Base-by-base conservation (phyloP, 2,113 vertebrate species). In the Connochaetes taurinus region DNA sequence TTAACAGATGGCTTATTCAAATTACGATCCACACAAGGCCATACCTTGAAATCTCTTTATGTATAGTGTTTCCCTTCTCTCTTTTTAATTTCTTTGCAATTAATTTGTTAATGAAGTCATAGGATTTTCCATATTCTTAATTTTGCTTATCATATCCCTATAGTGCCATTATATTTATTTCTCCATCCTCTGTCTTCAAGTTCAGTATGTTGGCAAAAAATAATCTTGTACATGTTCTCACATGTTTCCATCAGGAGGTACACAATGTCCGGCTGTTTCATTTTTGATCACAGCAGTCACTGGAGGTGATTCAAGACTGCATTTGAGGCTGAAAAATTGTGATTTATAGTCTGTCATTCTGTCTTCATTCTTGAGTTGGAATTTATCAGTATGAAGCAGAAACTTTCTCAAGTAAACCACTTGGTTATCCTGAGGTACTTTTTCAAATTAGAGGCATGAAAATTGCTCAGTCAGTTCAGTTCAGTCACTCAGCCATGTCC, bases 211-310 rank as follows among this genome's bases (percentile, higher is more conserved):
- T 31, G 43, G 64, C 62, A 33, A 58, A 62, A 71, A 27, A 50
- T 36, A 21, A 27, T 11, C 7, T 27, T 2, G 0, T 2, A 25
- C 12, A 12, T 1, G 19, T 13, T 21, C 3, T 15, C n/a, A 2
- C 8, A 14, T 3, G 0, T 55, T 74, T 9, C 71, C 16, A 47
- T 2, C 58, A 5, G 31, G 27, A 71, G 71, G 5, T 23, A 0
- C 40, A 8, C 3, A 2, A 4, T 5, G 52, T 10, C 67, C 7
- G 36, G 58, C 2, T 3, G 4, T 17, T 40, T 31, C 67, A 27
- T 33, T n/a, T 76, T 6, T 7, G 71, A 17, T 5, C 43, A 29
- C 23, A 7, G 27, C 2, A 3, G 40, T 15, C 88, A 5, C 0
- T 1, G 52, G 74, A 31, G 9, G 8, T 6, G n/a, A 9, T 11